Evolutionary conservation across 2,113 vertebrate species (phyloP), one percentile per base, ranked within the genome.

Genomic region (Otis tarda): DNA sequence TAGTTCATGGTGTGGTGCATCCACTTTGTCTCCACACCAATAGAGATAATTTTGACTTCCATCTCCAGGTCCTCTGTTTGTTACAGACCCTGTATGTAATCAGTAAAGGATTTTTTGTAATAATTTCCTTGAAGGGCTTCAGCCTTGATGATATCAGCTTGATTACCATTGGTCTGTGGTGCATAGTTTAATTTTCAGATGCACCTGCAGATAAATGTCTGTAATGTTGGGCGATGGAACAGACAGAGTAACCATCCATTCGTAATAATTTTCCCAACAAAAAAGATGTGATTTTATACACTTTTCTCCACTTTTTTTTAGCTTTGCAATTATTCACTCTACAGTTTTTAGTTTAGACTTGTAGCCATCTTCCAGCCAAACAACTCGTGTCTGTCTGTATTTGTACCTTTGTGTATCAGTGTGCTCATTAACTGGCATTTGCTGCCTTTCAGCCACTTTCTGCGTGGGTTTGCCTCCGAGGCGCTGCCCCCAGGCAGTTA

Each of bases 381-480:
- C 70, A 43, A 3, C 39, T 67, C 3, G 0, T 4, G 2, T 43
- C 14, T 9, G 19, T 21, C 23, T 50, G 24, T 25, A 23, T 24
- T 21, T 49, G 31, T 14, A 2, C n/a, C 7, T 21, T 10, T 10
- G 16, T 24, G 22, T 35, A 2, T 30, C 10, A 9, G 8, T 3
- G 61, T 35, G 39, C 55, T 59, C 30, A 0, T n/a, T 17, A n/a
- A 13, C 17, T 35, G 59, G 15, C 12, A 2, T 3, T 35, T 15
- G 3, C 9, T 10, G 2, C 28, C 90, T 52, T 12, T 12, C 37
- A 30, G 22, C 50, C 1, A 1, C 33, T 8, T 10, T 24, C 27
- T 13, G 35, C 20, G 0, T 3, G 4, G 17, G 17, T n/a, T 56
- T 68, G 60, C 78, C 55, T 14, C 8, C 0, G 20, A 9, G 67